These are phyloP conservation scores for Rostratula benghalensis DNA, from an alignment of 2,113 vertebrate genomes.

Conservation along the genomic window DNA sequence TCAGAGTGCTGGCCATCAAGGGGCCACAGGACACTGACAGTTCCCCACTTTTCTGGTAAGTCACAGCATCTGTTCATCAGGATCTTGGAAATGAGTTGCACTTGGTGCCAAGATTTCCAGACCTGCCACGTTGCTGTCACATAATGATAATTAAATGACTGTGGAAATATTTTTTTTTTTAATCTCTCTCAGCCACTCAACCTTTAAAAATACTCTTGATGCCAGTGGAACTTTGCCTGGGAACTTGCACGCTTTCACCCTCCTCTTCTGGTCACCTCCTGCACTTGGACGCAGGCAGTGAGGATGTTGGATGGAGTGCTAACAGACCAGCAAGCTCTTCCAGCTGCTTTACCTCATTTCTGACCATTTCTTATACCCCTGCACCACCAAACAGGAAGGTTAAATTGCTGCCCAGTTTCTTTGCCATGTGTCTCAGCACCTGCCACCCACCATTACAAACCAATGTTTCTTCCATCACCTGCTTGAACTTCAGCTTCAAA, in stretches of 20 bases:
- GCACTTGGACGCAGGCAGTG: background rate
- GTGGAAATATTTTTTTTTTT: background rate
- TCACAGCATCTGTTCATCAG: background rate
- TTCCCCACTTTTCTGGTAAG: background rate
- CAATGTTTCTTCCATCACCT: background rate
- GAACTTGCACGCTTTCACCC: background rate
- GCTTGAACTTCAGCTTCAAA: background rate
- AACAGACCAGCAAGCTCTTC: background rate
- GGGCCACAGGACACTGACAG: background rate
- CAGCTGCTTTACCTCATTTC: background rate
- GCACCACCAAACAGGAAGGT: background rate
- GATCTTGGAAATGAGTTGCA: background rate
- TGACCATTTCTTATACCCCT: background rate
- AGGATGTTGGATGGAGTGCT: background rate
- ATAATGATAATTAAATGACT: background rate
- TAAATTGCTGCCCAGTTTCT: background rate
- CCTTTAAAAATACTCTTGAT: background rate
- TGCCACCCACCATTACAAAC: background rate
- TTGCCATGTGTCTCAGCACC: background rate
- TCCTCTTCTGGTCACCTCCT: background rate
- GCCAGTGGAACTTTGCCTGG: background rate
- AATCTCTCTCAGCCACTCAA: background rate
- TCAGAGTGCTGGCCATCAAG: rapidly evolving
- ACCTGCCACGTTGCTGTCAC: background rate
- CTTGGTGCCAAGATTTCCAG: background rate